phyloP scores from a whole-genome alignment of 2,888 invertebrate species.

The Chrysina gloriosa region DNA sequence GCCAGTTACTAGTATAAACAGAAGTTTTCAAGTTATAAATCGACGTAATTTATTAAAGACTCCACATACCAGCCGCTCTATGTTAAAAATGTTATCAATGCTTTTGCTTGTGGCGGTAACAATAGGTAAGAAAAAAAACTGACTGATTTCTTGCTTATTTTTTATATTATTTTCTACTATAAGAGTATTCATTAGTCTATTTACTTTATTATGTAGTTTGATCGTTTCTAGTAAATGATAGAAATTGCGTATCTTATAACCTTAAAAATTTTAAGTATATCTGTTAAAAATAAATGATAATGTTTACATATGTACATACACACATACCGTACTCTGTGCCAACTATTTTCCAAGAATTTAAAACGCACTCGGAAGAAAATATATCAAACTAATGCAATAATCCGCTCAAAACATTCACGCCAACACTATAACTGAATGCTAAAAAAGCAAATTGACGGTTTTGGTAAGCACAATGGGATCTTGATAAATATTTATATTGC shows the following conservation, averaged over 20 bases:
- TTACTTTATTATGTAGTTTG: neutral
- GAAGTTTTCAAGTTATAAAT: too few species aligned
- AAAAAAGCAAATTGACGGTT: conserved; percentile 3
- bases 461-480: neutral
- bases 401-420: neutral
- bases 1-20: too few species aligned
- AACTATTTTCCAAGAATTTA: conserved; percentile 18
- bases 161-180: too few species aligned
- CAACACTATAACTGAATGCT: neutral
- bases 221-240: neutral
- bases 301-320: conserved; percentile 20
- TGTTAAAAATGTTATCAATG: too few species aligned
- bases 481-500: conserved; percentile 26
- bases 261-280: conserved; percentile 15
- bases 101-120: too few species aligned
- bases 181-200: too few species aligned
- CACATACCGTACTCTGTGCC: conserved; percentile 28
- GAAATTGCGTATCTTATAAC: neutral
- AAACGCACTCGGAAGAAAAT: conserved; percentile 1
- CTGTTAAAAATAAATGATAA: conserved; percentile 8
- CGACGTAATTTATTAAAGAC: too few species aligned
- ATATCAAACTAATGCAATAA: neutral
- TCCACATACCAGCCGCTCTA: too few species aligned
- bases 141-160: too few species aligned
- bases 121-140: too few species aligned